Base-by-base conservation (phyloP, 1,140 invertebrate species). In the Stenopsyche tienmushanensis region DNA sequence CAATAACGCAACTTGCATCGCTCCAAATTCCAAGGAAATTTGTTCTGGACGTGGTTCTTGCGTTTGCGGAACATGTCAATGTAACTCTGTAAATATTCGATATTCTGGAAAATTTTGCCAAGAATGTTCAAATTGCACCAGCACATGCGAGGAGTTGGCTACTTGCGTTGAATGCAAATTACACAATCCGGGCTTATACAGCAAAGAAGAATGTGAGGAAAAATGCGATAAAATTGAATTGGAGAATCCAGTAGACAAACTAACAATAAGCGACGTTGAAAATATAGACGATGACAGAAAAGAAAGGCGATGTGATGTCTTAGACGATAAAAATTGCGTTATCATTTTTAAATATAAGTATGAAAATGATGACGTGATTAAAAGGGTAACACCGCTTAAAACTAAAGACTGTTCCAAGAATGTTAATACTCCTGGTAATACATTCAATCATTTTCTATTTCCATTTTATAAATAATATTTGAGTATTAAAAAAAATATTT, bases 141-240 rank as follows among this genome's bases (percentile, higher is more conserved):
- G 57, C 0, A 77, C 82, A 66, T 96, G 93, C 76, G 77, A 83
- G 20, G 84, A 88, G 45, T 86, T 91, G 70, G 86, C 86, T 70
- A 81, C 84, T 10, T 93, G 91, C 77, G 91, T 92, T 7, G 84
- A 90, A 71, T 93, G 91, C 72, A 77, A 84, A 67, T 82, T 85
- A 41, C 87, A 88, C 72, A 77, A 87, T 66, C 85, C 85, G 45
- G 90, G 88, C 54, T 77, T 81, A 15, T 76, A 86, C 15, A 71
- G 72, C 21, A 72, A 74, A 58, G 67, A 64, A 73, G 76, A 80
- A 15, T 88, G 86, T 59, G 78, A 76, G 18, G 73, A 74, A 15
- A 82, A 83, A 70, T 82, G 82, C 65, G 64, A 66, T 9, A 29
- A 23, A 20, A 69, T 29, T 80, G 81, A 3, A 13, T 79, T 80